phyloP scores from a whole-genome alignment of 2,797 vertebrate species.

The Avahi laniger region DNA sequence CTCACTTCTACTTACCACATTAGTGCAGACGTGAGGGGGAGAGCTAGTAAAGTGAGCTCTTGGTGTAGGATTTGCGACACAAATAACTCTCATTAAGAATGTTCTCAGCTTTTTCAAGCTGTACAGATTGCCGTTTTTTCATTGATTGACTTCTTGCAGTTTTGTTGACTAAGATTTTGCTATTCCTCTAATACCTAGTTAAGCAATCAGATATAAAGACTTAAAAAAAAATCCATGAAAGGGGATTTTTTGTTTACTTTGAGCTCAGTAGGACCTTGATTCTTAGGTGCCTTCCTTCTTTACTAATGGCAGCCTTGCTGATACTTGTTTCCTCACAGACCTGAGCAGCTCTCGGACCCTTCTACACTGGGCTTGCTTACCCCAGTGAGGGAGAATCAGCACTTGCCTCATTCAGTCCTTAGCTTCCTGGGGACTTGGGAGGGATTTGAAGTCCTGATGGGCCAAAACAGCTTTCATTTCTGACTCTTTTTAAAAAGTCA shows the following conservation, averaged over 20 bases:
- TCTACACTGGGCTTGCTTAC: background rate
- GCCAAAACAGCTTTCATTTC: background rate
- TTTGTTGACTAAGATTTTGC: constrained; percentile 4
- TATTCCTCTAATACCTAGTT: background rate
- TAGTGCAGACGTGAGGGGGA: background rate
- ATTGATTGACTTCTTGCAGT: background rate
- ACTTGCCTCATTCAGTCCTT: background rate
- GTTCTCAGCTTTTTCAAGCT: constrained; percentile 22
- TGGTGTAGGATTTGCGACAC: background rate
- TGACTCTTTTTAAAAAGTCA: background rate
- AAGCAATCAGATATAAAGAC: constrained; percentile 12
- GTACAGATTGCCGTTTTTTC: background rate
- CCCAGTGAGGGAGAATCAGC: background rate
- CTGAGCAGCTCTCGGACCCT: background rate
- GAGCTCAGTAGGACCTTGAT: background rate
- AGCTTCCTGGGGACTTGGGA: background rate
- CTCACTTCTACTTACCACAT: background rate
- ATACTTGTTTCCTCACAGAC: background rate
- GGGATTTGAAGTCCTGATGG: background rate
- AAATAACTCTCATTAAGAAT: background rate
- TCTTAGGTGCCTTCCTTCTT: background rate
- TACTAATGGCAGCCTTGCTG: background rate
- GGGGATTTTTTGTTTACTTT: background rate
- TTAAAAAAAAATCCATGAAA: background rate
- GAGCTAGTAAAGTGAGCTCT: background rate